phyloP scores from a whole-genome alignment of 2,888 invertebrate species.

The Masnerella sp. region DNA sequence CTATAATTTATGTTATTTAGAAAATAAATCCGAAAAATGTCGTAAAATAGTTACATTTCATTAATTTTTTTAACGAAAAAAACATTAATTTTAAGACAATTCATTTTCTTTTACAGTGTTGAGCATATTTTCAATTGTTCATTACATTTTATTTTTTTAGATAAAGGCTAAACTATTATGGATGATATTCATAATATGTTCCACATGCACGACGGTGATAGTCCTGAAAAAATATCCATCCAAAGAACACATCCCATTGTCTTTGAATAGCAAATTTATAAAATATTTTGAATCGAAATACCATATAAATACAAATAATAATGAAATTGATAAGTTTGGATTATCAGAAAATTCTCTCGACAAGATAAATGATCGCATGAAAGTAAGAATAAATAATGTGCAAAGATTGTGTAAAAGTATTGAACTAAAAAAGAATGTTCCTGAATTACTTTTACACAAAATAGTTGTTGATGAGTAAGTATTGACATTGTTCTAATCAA shows the following conservation, averaged over 20 bases:
- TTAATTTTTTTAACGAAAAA: no score
- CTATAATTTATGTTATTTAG: no score
- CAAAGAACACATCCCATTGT: slow-evolving; percentile 3
- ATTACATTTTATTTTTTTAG: slow-evolving; percentile 4
- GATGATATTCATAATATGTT: slow-evolving; percentile 29
- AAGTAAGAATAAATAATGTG: slow-evolving; percentile 57
- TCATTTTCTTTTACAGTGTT: no score
- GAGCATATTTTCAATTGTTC: neutral
- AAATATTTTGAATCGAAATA: slow-evolving; percentile 15
- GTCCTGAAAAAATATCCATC: slow-evolving; percentile 37
- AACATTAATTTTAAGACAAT: no score
- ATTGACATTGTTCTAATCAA: no score
- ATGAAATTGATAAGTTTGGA: neutral
- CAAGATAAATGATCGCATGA: slow-evolving; percentile 41
- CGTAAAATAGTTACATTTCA: no score
- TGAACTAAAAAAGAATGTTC: slow-evolving; percentile 33
- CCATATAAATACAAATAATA: slow-evolving; percentile 9
- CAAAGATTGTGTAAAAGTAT: slow-evolving; percentile 53
- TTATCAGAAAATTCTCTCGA: neutral
- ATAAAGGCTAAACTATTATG: slow-evolving; percentile 10
- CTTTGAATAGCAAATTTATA: slow-evolving; percentile 5
- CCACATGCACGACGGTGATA: slow-evolving; percentile 52
- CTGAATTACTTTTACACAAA: slow-evolving; percentile 61
- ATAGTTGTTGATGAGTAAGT: slow-evolving; percentile 70
- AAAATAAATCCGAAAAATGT: no score